These are phyloP conservation scores for Doris montereyensis DNA, from an alignment of 2,888 invertebrate species.

Conservation along the genomic window DNA sequence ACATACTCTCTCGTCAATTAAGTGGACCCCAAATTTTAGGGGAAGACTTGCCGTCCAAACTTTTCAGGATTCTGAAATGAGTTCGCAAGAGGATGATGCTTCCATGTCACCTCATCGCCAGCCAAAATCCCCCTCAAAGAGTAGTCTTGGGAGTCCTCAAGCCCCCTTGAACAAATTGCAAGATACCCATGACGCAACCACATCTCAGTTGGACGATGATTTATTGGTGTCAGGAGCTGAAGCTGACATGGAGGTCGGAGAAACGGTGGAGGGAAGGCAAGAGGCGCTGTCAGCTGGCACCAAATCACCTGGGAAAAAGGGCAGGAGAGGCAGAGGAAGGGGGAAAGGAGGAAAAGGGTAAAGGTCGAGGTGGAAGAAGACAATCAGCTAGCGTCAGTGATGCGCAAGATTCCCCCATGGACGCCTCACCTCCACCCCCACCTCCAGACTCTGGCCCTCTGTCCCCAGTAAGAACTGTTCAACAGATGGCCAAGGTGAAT, in stretches of 20 bases:
- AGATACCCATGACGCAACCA: neutral
- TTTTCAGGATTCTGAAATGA: slow-evolving; percentile 24
- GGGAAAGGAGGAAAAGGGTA: neutral
- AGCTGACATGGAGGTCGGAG: neutral
- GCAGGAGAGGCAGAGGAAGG: neutral
- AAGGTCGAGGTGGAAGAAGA: neutral
- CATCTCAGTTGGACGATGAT: neutral
- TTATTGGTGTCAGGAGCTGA: neutral
- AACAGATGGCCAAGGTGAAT: too few relatives aligned
- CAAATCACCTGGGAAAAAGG: neutral
- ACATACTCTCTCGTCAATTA: neutral
- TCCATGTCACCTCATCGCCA: neutral
- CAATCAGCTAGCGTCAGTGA: neutral
- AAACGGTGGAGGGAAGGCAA: neutral
- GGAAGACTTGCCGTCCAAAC: neutral
- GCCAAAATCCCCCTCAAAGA: too few relatives aligned
- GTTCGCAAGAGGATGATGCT: slow-evolving; percentile 2
- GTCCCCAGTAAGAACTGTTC: too few relatives aligned
- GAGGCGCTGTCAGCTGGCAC: neutral
- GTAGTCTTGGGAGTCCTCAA: too few relatives aligned
- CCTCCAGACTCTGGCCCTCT: too few relatives aligned
- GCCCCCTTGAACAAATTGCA: too few relatives aligned
- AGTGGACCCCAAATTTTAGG: neutral
- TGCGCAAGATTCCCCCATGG: neutral
- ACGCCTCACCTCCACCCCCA: too few relatives aligned